Evolutionary conservation across 2,113 vertebrate species (phyloP).

Genomic region (Opisthocomus hoazin): DNA sequence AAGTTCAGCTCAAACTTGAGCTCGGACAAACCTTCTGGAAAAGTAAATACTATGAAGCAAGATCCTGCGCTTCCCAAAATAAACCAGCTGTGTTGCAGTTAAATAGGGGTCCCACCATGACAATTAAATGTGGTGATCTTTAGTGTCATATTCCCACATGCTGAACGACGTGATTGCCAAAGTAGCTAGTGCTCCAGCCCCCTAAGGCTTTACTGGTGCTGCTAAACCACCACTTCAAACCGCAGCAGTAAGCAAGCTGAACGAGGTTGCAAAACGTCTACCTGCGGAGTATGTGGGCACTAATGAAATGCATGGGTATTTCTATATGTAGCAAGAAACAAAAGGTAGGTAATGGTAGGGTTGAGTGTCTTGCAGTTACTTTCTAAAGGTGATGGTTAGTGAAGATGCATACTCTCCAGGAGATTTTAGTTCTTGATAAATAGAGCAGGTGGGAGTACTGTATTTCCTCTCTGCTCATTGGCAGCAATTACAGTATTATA

Average conservation of each 20-base stretch:
- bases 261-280: neutral
- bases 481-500: neutral
- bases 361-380: neutral
- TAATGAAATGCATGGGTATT: neutral
- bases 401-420: neutral
- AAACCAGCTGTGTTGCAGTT: neutral
- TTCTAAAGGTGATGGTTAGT: neutral
- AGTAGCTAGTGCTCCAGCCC: neutral
- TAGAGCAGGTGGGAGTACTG: neutral
- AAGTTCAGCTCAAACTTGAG: neutral
- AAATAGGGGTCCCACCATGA: neutral
- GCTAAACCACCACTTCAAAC: neutral
- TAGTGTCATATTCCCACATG: accelerated
- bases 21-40: neutral
- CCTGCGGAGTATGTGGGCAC: neutral
- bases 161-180: neutral
- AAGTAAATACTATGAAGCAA: neutral
- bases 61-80: neutral
- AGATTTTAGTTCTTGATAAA: neutral
- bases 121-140: neutral
- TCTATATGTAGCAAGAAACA: neutral
- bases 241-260: neutral
- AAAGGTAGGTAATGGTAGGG: neutral
- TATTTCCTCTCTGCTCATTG: neutral
- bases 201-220: neutral